A percentile compares a stretch with the other conserved stretches of the same genome.
Evolutionary conservation across 2,797 vertebrate species (phyloP).

Genomic region (Coreius guichenoti): DNA sequence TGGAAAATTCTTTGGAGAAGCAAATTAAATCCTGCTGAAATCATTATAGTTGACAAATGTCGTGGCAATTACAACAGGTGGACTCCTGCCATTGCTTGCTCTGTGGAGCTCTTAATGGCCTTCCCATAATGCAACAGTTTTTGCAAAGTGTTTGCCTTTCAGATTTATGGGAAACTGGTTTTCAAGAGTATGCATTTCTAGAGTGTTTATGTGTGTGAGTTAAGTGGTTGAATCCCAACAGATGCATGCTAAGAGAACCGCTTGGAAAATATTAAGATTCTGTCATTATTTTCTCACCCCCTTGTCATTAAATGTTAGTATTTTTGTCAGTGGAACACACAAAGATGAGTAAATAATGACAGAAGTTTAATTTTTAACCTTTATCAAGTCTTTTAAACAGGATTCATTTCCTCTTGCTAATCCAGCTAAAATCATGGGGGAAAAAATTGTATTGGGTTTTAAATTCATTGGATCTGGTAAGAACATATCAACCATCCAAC

Average conservation of each 20-base stretch:
- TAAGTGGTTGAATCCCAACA: not conserved
- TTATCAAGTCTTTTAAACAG: not conserved
- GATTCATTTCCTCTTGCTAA: not conserved
- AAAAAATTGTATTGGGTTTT: not conserved
- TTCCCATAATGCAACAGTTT: constrained; percentile 22
- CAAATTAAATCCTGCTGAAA: constrained; percentile 59
- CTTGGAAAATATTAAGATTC: not conserved
- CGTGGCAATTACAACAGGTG: constrained; percentile 44
- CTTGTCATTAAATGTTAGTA: not conserved
- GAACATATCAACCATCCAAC: not conserved
- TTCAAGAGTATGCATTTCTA: not conserved
- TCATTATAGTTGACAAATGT: constrained; percentile 49
- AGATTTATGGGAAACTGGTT: not conserved
- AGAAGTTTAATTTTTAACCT: not conserved
- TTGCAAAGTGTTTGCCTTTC: constrained; percentile 23
- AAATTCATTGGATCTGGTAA: not conserved
- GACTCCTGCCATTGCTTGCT: constrained; percentile 25
- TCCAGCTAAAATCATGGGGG: not conserved
- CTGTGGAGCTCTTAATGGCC: constrained; percentile 21
- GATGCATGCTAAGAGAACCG: not conserved
- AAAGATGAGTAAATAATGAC: not conserved
- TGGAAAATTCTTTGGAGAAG: constrained; percentile 54
- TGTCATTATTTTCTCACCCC: not conserved
- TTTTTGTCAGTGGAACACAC: no score
- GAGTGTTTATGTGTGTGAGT: not conserved